Evolutionary conservation across 1,140 invertebrate species (phyloP), one percentile per base, ranked within the genome.

Genomic region (Thaumatotibia leucotreta): DNA sequence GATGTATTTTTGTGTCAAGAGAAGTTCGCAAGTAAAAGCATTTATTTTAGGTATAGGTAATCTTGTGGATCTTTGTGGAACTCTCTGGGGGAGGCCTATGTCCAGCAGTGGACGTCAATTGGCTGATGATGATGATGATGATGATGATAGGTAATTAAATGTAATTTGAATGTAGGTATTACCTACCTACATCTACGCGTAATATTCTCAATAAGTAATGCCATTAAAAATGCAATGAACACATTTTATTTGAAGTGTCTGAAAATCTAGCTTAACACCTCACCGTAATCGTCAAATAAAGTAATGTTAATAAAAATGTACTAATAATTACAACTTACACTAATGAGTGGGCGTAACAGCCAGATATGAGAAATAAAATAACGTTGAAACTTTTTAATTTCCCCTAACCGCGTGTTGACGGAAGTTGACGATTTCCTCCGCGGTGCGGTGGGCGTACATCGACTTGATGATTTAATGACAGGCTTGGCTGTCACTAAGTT

Each of bases 311-410:
- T 29, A 58, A 58, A 58, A 58, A 5, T 24, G 23, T 29, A 27
- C 52, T 2, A 58, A 58, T 58, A 31, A 58, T 58, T 58, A 54
- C 27, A 27, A 54, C 11, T 27, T 27, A 27, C 52, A 58, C 24
- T 58, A 58, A 58, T 58, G n/a, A 58, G 52, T 58, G 5, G 52
- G 52, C 27, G 52, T 58, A 27, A 27, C 10, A 31, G n/a, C 52
- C n/a, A 27, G 52, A 58, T 29, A 54, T 23, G 50, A 14, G n/a
- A 39, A 39, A 45, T 45, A 20, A 45, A 45, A 45, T 45, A 20
- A 20, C 39, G 17, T 45, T 66, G 14, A 80, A 73, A 74, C 71
- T 49, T 78, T 72, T 23, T 33, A 39, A 66, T 35, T 27, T 61
- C 8, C 22, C 22, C 35, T 29, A 64, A 61, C 66, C 50, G 17